Evolutionary conservation across 2,797 vertebrate genomes (phyloP), one percentile per base, ranked within the genome.

Genomic region (Echiichthys vipera): DNA sequence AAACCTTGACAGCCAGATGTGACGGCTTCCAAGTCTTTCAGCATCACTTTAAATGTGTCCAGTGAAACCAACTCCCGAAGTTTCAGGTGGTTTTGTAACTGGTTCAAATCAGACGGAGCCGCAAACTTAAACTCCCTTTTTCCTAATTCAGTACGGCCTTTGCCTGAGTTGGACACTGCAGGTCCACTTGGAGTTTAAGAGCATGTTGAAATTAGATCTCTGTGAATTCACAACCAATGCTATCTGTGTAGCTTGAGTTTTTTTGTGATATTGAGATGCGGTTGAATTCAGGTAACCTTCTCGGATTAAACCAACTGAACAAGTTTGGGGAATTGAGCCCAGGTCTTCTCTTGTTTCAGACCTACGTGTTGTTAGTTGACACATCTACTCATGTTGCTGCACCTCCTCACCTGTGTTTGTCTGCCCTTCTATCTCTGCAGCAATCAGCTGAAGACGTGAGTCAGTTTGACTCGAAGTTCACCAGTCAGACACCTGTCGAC

Each of bases 391-490:
- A 18, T 36, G 74, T 83, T 65, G 45, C 71, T 17, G 29, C 47
- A 5, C 32, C 49, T 55, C 49, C 14, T 81, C 64, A 84, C 65
- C 47, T 54, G 43, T 9, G 17, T 58, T 47, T 68, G 0, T 46
- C 34, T 13, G 40, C 40, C 67, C 17, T 17, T 68, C 8, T 57
- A 1, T 77, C 78, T 84, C 42, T 17, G 47, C 84, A 99, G 98
- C 97, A 99, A 98, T 99, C 98, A 18, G 98, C 98, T 81, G 98
- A 99, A 88, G 98, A 99, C 80, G 98, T 99, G 91, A 99, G 98
- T 95, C 98, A 99, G 92, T 99, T 99, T 88, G 98, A 99, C 94
- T 99, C 98, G 5, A 99, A 99, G 95, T 99, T 99, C 95, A 99
- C 98, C 91, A 97, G 97, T 92, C 98, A 99, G 95, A 99, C 98